Base-by-base conservation (phyloP, 2,113 vertebrate species). In the Stictonetta naevosa region DNA sequence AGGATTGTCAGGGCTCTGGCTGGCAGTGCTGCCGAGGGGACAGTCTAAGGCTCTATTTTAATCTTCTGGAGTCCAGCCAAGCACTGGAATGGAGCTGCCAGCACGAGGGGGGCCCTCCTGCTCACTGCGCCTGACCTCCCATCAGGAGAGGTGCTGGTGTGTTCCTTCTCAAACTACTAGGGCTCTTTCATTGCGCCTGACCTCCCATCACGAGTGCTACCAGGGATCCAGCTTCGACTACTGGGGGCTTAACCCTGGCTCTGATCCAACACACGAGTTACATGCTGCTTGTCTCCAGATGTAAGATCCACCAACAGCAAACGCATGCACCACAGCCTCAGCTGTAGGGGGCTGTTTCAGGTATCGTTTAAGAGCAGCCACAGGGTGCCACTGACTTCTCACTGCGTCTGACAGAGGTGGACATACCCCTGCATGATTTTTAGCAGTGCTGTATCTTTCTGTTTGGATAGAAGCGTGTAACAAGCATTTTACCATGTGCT, bases 21-120 rank as follows among this genome's bases (percentile, higher is more conserved):
- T 94, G 88, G 88, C 94, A 83, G 83, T 76, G 80, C 90, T 95
- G 96, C 92, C 6, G 91, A 96, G 94, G 94, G 95, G 96, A 97
- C 94, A 96, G 92, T 96, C 96, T 97, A 96, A 97, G 95, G 93
- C 95, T 95, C 95, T 96, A 97, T 97, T 97, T 97, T 96, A 96
- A 97, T 96, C 94, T 96, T 82, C 94, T 97, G 97, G 97, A 94
- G 66, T 38, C 67, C 71, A 3, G 95, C 96, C 97, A 97, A 97
- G 82, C 64, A 46, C 86, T 95, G 94, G 88, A 97, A 95, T 20
- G 74, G 92, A 96, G 95, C 96, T 97, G 97, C 95, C 95, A 94
- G 96, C 95, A 86, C 71, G 5, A 96, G 94, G 93, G 94, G 95
- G 95, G 94, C 96, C 96, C 96, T 95, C 88, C 93, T 33, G 90